These are phyloP conservation scores for Leptarthrus brevirostris DNA, from an alignment of 2,888 invertebrate genomes.

Conservation along the genomic window DNA sequence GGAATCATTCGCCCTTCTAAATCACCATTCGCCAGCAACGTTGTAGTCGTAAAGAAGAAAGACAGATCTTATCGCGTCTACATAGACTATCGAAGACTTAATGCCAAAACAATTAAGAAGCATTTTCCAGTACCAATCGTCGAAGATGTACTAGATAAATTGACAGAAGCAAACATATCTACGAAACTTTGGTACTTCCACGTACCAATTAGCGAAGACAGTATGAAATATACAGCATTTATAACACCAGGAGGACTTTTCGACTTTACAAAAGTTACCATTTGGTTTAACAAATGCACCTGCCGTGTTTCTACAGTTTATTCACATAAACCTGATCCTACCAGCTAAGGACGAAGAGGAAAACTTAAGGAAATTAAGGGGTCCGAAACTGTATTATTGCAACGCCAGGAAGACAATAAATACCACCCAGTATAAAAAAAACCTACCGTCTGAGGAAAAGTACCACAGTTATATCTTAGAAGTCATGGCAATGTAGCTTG, in stretches of 20 bases:
- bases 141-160: neutral
- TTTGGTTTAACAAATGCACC: too few relatives aligned
- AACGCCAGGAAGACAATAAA: slow-evolving; percentile 53
- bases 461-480: slow-evolving; percentile 60
- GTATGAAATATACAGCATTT: too few relatives aligned
- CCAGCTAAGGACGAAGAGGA: neutral
- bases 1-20: too few relatives aligned
- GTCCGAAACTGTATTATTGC: slow-evolving; percentile 58
- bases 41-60: neutral
- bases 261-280: too few relatives aligned
- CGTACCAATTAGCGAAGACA: neutral
- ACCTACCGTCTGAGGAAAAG: slow-evolving; percentile 56
- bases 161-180: neutral
- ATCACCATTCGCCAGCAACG: too few relatives aligned
- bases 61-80: neutral
- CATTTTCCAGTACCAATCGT: neutral
- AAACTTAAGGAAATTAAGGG: slow-evolving; percentile 52
- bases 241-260: too few relatives aligned
- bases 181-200: neutral
- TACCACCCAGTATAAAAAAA: slow-evolving; percentile 58
- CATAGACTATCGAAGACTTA: neutral
- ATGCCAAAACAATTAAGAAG: neutral
- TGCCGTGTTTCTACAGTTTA: too few relatives aligned
- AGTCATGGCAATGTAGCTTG: slow-evolving; percentile 57
- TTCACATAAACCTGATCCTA: too few relatives aligned